phyloP scores from a whole-genome alignment of 2,888 invertebrate genomes.

The Notodonta dromedarius region DNA sequence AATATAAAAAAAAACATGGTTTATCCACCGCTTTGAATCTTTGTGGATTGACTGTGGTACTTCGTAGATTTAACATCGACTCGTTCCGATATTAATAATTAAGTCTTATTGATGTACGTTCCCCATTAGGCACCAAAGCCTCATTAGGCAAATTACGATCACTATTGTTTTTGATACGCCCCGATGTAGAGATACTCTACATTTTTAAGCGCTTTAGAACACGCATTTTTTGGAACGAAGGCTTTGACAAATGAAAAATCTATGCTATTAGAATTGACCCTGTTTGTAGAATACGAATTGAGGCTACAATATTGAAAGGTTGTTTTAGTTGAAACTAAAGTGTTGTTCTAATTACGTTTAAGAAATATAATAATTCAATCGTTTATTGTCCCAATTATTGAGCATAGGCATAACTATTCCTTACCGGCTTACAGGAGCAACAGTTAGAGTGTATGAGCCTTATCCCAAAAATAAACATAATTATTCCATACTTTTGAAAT shows the following conservation, averaged over 20 bases:
- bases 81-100: no score
- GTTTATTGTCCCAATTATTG: no score
- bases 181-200: background rate
- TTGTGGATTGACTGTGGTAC: no score
- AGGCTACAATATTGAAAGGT: background rate
- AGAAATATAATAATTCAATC: no score
- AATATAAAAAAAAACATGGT: no score
- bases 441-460: no score
- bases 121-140: background rate
- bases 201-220: background rate
- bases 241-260: background rate
- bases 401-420: no score
- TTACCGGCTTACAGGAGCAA: no score
- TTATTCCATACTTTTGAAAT: no score
- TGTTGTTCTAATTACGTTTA: background rate
- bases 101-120: background rate
- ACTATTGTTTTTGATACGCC: background rate
- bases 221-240: conserved; percentile 1
- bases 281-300: background rate
- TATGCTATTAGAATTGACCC: background rate
- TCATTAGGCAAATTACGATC: background rate
- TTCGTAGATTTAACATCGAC: no score
- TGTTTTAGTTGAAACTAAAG: background rate
- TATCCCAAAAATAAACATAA: no score
- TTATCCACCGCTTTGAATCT: no score